These are phyloP conservation scores for Sus cebifrons DNA, from an alignment of 2,797 vertebrate species.

Conservation along the genomic window DNA sequence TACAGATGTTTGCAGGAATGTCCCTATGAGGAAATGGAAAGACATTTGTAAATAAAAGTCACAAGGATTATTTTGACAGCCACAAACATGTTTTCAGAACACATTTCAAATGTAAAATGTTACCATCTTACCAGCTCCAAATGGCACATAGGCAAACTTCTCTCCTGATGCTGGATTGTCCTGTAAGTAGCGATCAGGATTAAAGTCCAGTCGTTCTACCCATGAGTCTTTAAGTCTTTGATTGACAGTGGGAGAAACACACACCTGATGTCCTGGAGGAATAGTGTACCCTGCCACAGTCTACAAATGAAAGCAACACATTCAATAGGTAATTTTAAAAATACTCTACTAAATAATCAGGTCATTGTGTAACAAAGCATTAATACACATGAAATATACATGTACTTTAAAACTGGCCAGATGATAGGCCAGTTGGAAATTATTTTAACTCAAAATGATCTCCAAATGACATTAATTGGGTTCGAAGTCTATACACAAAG, in stretches of 20 bases:
- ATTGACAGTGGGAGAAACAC: slow-evolving; percentile 98
- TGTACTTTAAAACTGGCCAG: slow-evolving; percentile 13
- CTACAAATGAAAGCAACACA: slow-evolving; percentile 86
- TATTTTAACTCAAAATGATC: slow-evolving; percentile 59
- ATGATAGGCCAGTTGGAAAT: slow-evolving; percentile 49
- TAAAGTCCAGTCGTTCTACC: slow-evolving; percentile 93
- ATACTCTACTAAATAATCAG: background rate
- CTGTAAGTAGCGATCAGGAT: slow-evolving; percentile 95
- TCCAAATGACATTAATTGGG: background rate
- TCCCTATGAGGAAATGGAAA: background rate
- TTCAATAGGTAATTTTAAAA: slow-evolving; percentile 23
- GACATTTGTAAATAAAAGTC: slow-evolving; percentile 1
- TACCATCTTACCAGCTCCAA: slow-evolving; percentile 95
- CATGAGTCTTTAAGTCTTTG: slow-evolving; percentile 97
- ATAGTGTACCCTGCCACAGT: slow-evolving; percentile 95
- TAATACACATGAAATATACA: background rate
- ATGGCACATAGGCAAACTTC: slow-evolving; percentile 97
- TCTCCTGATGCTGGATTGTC: slow-evolving; percentile 95
- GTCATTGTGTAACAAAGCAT: background rate
- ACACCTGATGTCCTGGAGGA: slow-evolving; percentile 98
- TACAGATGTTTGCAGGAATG: slow-evolving; percentile 24
- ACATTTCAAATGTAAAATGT: slow-evolving; percentile 41
- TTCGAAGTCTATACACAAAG: slow-evolving; percentile 39
- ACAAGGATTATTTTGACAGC: slow-evolving; percentile 21
- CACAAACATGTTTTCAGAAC: background rate